Evolutionary conservation across 2,113 vertebrate genomes (phyloP).

Genomic region (Lepisosteus osseus): DNA sequence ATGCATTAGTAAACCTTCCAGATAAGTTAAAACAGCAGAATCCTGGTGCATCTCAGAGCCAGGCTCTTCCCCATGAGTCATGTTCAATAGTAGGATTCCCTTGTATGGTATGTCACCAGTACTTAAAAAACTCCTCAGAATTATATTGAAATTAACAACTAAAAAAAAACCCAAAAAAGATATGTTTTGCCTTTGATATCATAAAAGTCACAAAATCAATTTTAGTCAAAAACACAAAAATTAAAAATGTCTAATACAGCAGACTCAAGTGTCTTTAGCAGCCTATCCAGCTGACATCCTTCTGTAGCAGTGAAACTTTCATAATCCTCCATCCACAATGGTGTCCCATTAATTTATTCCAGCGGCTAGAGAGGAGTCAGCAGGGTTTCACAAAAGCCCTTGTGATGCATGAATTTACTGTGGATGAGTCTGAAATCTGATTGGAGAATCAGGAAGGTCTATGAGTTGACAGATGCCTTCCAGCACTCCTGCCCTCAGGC

Average conservation of each 20-base stretch:
- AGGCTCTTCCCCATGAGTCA: slow-evolving; percentile 99
- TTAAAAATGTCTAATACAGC: slow-evolving; percentile 11
- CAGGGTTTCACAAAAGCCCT: slow-evolving; percentile 47
- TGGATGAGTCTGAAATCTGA: slow-evolving; percentile 53
- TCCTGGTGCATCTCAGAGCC: slow-evolving; percentile 99
- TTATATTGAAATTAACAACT: slow-evolving; percentile 40
- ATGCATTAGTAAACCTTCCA: slow-evolving; percentile 99
- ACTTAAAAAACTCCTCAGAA: slow-evolving; percentile 44
- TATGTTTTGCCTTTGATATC: slow-evolving; percentile 33
- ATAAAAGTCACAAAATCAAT: slow-evolving; percentile 20
- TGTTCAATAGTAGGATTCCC: slow-evolving; percentile 93
- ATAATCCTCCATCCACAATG: slow-evolving; percentile 37
- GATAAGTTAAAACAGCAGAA: slow-evolving; percentile 99
- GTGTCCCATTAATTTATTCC: slow-evolving; percentile 35
- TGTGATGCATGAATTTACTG: slow-evolving; percentile 50
- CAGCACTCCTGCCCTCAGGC: slow-evolving; percentile 51
- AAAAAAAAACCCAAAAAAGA: slow-evolving; percentile 20
- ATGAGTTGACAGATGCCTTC: slow-evolving; percentile 41
- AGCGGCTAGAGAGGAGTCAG: slow-evolving; percentile 47
- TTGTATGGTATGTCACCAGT: slow-evolving; percentile 63
- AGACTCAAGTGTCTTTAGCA: slow-evolving; percentile 37
- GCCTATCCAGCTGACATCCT: slow-evolving; percentile 48
- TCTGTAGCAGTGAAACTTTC: slow-evolving; percentile 43
- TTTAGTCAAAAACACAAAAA: background rate
- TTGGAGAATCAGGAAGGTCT: slow-evolving; percentile 32